Percentiles rank a stretch among this genome's conserved stretches.
Evolutionary conservation across 2,797 vertebrate species (phyloP).

Genomic region (Galagoides demidoff): DNA sequence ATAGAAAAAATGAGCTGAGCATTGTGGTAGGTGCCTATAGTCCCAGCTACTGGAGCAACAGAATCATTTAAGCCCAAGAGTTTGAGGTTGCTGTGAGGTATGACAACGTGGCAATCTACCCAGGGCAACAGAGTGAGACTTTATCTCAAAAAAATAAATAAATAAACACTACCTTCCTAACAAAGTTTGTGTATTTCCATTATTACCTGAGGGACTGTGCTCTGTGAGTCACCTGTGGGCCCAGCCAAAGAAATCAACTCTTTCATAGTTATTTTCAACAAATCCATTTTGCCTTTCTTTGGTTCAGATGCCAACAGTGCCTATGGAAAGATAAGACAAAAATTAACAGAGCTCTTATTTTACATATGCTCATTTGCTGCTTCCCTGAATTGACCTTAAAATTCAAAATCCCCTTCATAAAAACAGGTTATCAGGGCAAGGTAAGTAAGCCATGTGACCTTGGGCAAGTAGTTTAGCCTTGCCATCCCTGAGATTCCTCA

Average conservation of each 20-base stretch:
- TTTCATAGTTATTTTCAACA: slow-evolving; percentile 96
- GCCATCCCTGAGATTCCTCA: slow-evolving; percentile 6
- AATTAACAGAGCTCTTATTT: neutral
- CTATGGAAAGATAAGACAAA: slow-evolving; percentile 82
- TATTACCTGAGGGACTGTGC: slow-evolving; percentile 94
- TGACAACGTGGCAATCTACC: too few species aligned
- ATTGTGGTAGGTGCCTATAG: too few species aligned
- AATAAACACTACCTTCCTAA: slow-evolving; percentile 4
- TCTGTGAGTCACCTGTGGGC: slow-evolving; percentile 85
- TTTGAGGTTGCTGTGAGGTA: too few species aligned
- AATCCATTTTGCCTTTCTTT: slow-evolving; percentile 92
- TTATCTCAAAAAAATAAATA: too few species aligned
- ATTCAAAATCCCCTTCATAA: slow-evolving; percentile 19
- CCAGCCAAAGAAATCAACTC: slow-evolving; percentile 92
- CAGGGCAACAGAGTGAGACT: too few species aligned
- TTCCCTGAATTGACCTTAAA: slow-evolving; percentile 4
- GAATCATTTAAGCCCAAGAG: too few species aligned
- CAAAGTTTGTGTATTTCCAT: neutral
- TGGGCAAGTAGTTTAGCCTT: neutral
- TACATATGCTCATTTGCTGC: neutral
- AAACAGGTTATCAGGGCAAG: neutral
- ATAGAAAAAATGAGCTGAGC: too few species aligned
- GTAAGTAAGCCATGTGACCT: neutral
- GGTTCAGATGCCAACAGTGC: slow-evolving; percentile 96
- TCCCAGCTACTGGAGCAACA: too few species aligned